Percentiles rank a stretch among this genome's conserved stretches.
phyloP scores from a whole-genome alignment of 2,113 vertebrate species.

The Dipodomys merriami region DNA sequence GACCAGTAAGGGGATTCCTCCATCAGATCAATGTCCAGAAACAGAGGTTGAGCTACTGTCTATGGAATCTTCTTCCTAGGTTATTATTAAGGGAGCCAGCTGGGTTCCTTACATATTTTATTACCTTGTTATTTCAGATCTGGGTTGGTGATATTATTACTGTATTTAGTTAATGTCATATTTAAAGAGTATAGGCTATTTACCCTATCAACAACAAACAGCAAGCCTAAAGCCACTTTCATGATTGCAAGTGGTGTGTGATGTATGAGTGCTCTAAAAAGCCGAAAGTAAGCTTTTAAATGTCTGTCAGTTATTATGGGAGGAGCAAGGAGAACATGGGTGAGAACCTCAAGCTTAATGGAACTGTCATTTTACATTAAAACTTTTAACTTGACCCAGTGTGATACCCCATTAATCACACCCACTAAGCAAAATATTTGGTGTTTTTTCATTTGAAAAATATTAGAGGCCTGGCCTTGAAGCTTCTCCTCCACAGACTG shows the following conservation, averaged over 20 bases:
- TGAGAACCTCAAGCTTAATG: constrained; percentile 2
- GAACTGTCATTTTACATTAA: constrained; percentile 43
- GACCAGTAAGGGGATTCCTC: too few species aligned
- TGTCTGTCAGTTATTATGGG: background rate
- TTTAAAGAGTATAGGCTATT: constrained; percentile 34
- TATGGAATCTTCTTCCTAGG: too few species aligned
- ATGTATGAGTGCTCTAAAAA: background rate
- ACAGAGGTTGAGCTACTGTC: too few species aligned
- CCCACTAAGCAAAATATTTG: background rate
- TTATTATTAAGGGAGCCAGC: too few species aligned
- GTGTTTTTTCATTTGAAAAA: constrained; percentile 34
- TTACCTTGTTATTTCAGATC: background rate
- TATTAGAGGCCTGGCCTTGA: background rate
- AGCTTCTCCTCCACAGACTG: background rate
- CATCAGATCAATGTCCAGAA: too few species aligned
- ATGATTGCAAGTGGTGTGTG: background rate
- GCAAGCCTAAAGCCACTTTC: background rate
- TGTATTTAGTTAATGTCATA: constrained; percentile 15
- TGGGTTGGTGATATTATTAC: background rate
- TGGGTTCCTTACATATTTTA: background rate
- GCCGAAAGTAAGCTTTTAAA: background rate
- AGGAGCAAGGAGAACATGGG: background rate
- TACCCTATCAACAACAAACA: constrained; percentile 20
- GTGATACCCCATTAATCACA: background rate
- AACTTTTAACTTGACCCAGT: background rate